These are phyloP conservation scores for Rhabdophis nuchalis DNA, from an alignment of 2,797 vertebrate species.

Conservation along the genomic window DNA sequence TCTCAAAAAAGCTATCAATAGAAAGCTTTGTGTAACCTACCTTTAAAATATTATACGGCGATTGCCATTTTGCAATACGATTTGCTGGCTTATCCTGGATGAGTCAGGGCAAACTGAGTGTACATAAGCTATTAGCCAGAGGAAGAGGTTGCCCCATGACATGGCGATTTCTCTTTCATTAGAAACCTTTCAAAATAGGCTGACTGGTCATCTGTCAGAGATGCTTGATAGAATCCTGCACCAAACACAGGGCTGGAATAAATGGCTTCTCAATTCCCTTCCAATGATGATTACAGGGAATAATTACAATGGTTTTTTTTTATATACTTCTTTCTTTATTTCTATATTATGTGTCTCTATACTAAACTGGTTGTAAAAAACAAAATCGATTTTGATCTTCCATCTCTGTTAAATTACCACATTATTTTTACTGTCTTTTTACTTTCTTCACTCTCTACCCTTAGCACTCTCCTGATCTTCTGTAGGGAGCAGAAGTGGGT, in stretches of 20 bases:
- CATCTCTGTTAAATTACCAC: neutral
- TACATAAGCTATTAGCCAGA: neutral
- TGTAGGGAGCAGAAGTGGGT: neutral
- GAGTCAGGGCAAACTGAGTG: neutral
- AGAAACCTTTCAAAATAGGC: neutral
- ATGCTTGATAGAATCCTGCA: neutral
- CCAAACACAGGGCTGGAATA: neutral
- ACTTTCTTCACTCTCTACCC: neutral
- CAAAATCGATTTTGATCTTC: neutral
- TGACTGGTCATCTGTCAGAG: neutral
- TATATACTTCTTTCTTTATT: neutral
- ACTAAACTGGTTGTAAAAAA: neutral
- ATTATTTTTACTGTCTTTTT: neutral
- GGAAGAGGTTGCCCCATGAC: neutral
- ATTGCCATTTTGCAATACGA: neutral
- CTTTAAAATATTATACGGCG: neutral
- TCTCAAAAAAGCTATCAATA: neutral
- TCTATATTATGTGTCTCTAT: neutral
- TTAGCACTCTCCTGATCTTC: neutral
- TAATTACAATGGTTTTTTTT: neutral
- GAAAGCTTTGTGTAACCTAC: neutral
- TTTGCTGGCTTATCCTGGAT: neutral
- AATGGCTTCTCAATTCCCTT: neutral
- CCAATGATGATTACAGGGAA: neutral
- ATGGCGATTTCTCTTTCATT: neutral